These are phyloP conservation scores for Carassius gibelio DNA, from an alignment of 2,113 vertebrate species.

Conservation along the genomic window DNA sequence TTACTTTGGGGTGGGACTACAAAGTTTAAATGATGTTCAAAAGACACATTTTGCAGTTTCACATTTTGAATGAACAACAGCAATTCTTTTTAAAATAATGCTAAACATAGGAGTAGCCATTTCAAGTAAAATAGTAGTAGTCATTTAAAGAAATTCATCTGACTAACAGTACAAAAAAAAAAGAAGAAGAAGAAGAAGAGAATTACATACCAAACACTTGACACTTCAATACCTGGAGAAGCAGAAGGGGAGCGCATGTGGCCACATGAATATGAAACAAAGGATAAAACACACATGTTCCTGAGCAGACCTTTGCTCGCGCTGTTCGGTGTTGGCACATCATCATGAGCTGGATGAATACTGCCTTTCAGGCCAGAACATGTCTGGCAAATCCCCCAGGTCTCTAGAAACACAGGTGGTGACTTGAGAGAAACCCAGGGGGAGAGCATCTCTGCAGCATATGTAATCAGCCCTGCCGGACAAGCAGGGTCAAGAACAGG, in stretches of 20 bases:
- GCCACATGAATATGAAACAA: constrained; percentile 29
- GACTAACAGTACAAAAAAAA: no score
- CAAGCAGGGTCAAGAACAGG: constrained; percentile 28
- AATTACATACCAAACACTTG: not conserved
- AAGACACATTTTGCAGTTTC: not conserved
- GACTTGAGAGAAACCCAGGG: constrained; percentile 42
- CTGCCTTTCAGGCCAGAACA: constrained; percentile 63
- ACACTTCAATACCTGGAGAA: constrained; percentile 11
- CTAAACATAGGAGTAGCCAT: not conserved
- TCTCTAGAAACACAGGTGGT: constrained; percentile 69
- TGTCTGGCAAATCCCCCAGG: constrained; percentile 61
- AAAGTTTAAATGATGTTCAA: not conserved
- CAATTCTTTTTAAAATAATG: no score
- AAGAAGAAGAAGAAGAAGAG: no score
- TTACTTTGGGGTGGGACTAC: not conserved
- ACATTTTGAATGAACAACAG: not conserved
- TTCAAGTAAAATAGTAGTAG: not conserved
- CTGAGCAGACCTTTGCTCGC: constrained; percentile 43
- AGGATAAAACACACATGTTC: constrained; percentile 39
- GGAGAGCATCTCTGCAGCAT: constrained; percentile 50
- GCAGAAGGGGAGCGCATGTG: constrained; percentile 29
- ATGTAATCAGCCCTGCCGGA: constrained; percentile 13
- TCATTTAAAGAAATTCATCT: no score
- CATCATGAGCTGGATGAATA: constrained; percentile 61
- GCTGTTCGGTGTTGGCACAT: constrained; percentile 51